Base-by-base conservation (phyloP, 2,888 invertebrate genomes). In the Morpho helenor region DNA sequence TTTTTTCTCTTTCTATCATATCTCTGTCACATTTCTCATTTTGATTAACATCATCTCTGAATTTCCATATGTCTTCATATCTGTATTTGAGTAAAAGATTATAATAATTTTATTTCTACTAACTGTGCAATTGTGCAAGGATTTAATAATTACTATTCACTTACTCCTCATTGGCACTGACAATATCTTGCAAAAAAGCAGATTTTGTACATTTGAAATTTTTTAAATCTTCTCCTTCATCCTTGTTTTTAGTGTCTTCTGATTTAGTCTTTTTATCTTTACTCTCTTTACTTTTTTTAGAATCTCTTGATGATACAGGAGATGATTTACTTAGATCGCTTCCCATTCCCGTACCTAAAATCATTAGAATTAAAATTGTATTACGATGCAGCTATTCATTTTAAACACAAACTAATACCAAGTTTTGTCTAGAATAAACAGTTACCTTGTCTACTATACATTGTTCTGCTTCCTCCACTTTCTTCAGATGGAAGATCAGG, bases 401-500 rank as follows among this genome's bases (percentile, higher is more conserved):
- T 31, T 31, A 3, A 3, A 31, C 31, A 31, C 31, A 31, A 31
- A 16, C 16, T 2, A 16, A 31, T 31, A 31, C 4, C 31, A 31
- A 31, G 31, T 31, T 31, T 31, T 5, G 3, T 5, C 2, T 31
- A 31, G 2, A 31, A 31, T 31, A 52, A 16, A 4, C 23, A 23
- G 10, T 60, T 63, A 92, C 94, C 95, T 86, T 95, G 95, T 69
- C 96, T 88, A 69, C 95, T 96, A 66, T 97, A 95, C 82, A 98
- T 94, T 62, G 95, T 91, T 67, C 95, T 92, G 0, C 98, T 98
- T 0, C 98, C 97, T 7, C 98, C 98, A 68, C 96, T 94, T 73
- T 98, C 98, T 65, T 96, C 97, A 3, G 96, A 95, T 0, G 98
- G 98, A 71, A 97, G 94, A 68, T 98, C 98, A 0, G 99, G 98